Base-by-base conservation (phyloP, 2,797 vertebrate species). In the Halcyon chelicuti region DNA sequence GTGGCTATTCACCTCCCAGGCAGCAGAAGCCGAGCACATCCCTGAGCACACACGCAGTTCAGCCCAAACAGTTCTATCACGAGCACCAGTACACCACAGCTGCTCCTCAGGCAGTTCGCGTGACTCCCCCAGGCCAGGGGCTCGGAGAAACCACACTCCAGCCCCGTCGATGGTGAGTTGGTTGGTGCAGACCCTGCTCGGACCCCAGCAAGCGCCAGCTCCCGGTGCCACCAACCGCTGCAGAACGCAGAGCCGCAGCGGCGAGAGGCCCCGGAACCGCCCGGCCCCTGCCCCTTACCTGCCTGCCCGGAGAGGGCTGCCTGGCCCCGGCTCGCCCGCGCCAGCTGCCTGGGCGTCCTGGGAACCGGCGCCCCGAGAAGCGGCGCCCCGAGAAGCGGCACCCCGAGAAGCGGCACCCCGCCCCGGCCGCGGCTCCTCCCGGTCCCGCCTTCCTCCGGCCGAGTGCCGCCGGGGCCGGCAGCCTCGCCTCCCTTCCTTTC, bases 11-110 rank as follows among this genome's bases (percentile, higher is more conserved):
- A 6, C 47, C 28, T 5, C 31, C 5, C 49, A 3, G 61, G 4
- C 1, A 31, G 79, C 82, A 86, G 35, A 7, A 67, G 12, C 22
- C 7, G 7, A 31, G 39, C 0, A 10, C 55, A 29, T 2, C 55
- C 74, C 60, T 1, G 14, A 14, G 49, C 29, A 2, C 1, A 0
- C 5, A 3, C 0, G 9, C n/a, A 11, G 21, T 0, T 19, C 58
- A 12, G 29, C 18, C 26, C 25, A 12, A 9, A 20, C 7, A 3
- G 12, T 4, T 12, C n/a, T 6, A 19, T 5, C 78, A 0, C 5
- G 3, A 37, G 39, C 31, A 5, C 1, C 8, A 62, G 7, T 1
- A 4, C 51, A 16, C 26, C 0, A 39, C 88, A 33, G 72, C 1
- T 35, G 23, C 61, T 68, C 14, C 8, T 1, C 54, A 1, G 49